Conservation (phyloP, 2,888 invertebrate species). For the Caenorhabditis sp. region DNA sequence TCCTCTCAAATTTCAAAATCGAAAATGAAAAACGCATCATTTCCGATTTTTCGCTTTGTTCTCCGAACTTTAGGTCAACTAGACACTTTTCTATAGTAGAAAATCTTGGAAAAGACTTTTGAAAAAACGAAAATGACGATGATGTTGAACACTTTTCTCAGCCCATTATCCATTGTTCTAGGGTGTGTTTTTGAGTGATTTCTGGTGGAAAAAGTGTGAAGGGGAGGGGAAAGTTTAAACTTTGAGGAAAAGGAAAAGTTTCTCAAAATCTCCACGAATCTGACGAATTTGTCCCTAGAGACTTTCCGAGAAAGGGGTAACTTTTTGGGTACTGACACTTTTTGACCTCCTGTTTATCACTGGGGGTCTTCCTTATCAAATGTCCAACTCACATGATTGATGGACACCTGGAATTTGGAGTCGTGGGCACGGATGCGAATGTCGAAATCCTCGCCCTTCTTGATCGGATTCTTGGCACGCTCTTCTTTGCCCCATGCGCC, state of each 20-base stretch:
- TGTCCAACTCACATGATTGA: constrained; percentile 73
- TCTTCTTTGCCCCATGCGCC: constrained; percentile 80
- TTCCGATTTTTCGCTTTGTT: constrained; percentile 13
- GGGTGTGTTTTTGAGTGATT: too few relatives aligned
- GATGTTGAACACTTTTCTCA: too few relatives aligned
- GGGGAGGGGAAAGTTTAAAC: too few relatives aligned
- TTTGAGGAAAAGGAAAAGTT: too few relatives aligned
- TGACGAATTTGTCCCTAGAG: not conserved
- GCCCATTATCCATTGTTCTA: too few relatives aligned
- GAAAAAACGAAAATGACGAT: constrained; percentile 3
- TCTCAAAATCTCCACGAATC: not conserved
- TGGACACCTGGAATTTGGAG: constrained; percentile 72
- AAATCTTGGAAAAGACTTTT: constrained; percentile 13
- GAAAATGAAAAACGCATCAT: constrained; percentile 42
- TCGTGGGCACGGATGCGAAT: constrained; percentile 46
- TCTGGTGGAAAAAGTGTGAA: too few relatives aligned
- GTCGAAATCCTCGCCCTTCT: constrained; percentile 79
- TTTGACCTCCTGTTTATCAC: not conserved
- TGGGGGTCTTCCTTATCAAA: not conserved
- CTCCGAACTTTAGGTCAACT: too few relatives aligned
- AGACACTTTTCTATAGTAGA: not conserved
- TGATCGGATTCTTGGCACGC: constrained; percentile 77
- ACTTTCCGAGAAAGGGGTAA: too few relatives aligned
- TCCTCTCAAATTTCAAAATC: too few relatives aligned
- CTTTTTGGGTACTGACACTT: not conserved